Conservation (phyloP, 2,113 vertebrate species). For the Megaceryle torquata region DNA sequence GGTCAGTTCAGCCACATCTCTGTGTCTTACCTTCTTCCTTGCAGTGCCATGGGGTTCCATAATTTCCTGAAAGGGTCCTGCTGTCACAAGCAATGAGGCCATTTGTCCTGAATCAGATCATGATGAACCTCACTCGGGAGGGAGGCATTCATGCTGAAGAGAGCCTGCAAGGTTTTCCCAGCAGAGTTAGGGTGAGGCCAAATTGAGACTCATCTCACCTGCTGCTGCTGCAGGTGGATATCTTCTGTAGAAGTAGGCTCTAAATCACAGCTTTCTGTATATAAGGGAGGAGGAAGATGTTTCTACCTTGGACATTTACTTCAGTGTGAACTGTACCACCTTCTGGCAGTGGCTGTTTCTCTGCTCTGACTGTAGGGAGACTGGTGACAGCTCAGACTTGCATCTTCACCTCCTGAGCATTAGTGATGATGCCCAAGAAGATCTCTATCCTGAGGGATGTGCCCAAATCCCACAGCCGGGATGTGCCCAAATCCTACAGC, state of each 20-base stretch:
- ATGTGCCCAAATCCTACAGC: background rate
- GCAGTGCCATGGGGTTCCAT: background rate
- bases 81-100: accelerated
- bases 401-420: background rate
- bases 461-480: background rate
- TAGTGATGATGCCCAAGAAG: background rate
- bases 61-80: background rate
- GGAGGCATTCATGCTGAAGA: background rate
- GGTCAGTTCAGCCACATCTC: background rate
- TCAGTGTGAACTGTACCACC: background rate
- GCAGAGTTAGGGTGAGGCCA: background rate
- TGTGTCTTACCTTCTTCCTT: background rate
- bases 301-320: background rate
- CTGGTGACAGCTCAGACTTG: background rate
- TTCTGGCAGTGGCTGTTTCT: background rate
- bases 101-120: background rate
- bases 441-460: background rate
- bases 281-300: background rate
- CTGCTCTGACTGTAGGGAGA: background rate
- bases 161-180: background rate
- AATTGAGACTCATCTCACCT: background rate
- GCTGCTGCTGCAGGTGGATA: background rate
- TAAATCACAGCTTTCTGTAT: background rate
- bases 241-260: background rate
- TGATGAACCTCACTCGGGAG: background rate